Base-by-base conservation (phyloP, 1,140 invertebrate species). In the Grapholita molesta region DNA sequence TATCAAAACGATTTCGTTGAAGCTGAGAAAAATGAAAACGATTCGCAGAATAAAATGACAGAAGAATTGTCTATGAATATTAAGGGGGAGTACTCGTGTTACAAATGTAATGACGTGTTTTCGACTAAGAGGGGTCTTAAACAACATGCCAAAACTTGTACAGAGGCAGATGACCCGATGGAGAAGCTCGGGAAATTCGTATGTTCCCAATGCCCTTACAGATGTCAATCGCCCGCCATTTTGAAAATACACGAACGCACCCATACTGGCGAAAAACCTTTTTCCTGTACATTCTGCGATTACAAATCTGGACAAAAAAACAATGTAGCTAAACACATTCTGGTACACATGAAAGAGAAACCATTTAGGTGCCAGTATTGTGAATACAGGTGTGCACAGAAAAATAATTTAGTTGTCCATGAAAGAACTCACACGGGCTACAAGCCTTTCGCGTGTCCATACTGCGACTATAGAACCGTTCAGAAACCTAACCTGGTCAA, bases 221-320 rank as follows among this genome's bases (percentile, higher is more conserved):
- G 84, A 18, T 92, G 91, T 70, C 92, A 92, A 64, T 92, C 91
- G 11, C 89, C 91, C 0, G 92, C 92, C 76, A 95, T 96, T 21
- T 92, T 96, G 48, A 95, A 95, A 82, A 97, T 97, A 71, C 94
- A 94, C 69, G 93, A 94, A 75, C 83, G 94, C 0, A 94, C 93
- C 0, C 94, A 94, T 53, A 93, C 94, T 0, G 94, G 94, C 0
- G 94, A 94, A 24, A 92, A 94, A 70, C 94, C 94, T 0, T 94
- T 94, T 28, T 90, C 93, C 0, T 94, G 94, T 70, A 94, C 93
- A 0, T 92, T 95, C n/a, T 96, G 96, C 75, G 94, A 90, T 73
- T 93, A 96, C 76, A 93, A 95, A 74, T 97, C 97, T 67, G 96
- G 96, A 0, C 94, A 96, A 21, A 95, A 96, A 79, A 95, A 96